phyloP scores from a whole-genome alignment of 2,113 vertebrate species.

The Epinephelus moara region DNA sequence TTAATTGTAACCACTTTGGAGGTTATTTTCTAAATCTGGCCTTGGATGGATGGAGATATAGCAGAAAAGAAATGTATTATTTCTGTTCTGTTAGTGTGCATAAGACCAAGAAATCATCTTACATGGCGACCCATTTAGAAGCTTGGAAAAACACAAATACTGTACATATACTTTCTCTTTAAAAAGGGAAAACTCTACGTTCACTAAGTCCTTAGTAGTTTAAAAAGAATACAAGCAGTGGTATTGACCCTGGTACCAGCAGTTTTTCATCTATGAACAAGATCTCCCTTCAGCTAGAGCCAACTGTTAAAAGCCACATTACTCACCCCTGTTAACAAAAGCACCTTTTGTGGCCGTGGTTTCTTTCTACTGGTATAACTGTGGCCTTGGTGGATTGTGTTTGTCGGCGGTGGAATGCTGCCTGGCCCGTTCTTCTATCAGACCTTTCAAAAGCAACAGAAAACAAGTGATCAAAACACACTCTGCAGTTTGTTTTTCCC shows the following conservation, averaged over 20 bases:
- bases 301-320: not conserved
- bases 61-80: not conserved
- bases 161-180: too few relatives aligned
- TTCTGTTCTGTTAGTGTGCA: not conserved
- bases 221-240: not conserved
- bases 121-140: too few relatives aligned
- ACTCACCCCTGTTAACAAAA: not conserved
- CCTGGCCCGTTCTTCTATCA: not conserved
- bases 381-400: constrained; percentile 1
- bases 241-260: not conserved
- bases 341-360: not conserved
- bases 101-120: too few relatives aligned
- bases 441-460: not conserved
- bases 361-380: constrained; percentile 8
- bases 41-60: not conserved
- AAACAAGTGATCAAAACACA: not conserved
- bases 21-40: not conserved
- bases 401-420: constrained; percentile 17
- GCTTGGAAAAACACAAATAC: too few relatives aligned
- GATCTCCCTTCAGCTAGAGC: constrained; percentile 2
- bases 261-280: not conserved
- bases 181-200: too few relatives aligned
- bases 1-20: not conserved
- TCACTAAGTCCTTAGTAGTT: not conserved
- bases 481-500: not conserved